phyloP scores from a whole-genome alignment of 2,113 vertebrate genomes.

The Chionomys nivalis region DNA sequence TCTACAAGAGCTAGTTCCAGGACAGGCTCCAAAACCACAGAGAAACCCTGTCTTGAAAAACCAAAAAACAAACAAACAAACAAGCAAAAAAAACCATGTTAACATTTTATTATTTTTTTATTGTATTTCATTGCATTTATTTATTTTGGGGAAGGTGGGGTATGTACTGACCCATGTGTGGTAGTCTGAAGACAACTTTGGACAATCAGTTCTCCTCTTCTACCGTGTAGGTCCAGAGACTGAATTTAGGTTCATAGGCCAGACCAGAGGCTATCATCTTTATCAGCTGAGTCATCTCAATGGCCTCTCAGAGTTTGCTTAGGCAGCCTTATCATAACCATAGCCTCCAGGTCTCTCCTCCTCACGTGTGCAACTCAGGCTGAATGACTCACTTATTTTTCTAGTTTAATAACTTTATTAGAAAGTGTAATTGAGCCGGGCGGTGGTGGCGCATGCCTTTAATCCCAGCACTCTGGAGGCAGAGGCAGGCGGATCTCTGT shows the following conservation, averaged over 20 bases:
- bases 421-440: background rate
- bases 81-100: no score
- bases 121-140: background rate
- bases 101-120: background rate
- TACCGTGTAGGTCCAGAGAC: background rate
- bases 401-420: background rate
- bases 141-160: background rate
- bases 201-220: background rate
- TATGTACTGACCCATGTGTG: background rate
- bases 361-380: background rate
- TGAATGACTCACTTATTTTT: background rate
- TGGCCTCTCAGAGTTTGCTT: background rate
- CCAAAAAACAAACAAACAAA: no score
- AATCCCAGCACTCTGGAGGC: no score
- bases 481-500: no score
- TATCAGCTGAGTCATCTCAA: background rate
- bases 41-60: no score
- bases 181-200: background rate
- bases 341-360: background rate
- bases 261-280: background rate
- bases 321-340: background rate
- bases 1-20: no score
- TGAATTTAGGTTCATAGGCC: background rate
- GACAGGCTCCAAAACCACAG: no score
- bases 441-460: no score